Conservation (phyloP, 2,888 invertebrate genomes). For the Andrena hattorfiana region DNA sequence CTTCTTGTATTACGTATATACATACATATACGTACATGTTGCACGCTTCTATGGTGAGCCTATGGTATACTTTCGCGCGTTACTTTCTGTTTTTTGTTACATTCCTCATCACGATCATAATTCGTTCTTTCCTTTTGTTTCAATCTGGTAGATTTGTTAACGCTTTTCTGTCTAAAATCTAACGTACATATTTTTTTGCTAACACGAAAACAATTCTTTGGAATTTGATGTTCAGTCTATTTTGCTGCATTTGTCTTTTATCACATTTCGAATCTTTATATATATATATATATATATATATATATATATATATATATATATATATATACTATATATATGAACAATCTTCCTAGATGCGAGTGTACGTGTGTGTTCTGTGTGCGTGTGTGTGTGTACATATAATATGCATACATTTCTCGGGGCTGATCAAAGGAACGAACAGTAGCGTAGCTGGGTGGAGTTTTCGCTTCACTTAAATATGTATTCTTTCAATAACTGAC, state of each 20-base stretch:
- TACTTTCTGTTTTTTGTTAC: constrained; percentile 63
- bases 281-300: constrained; percentile 25
- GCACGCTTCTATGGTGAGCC: constrained; percentile 83
- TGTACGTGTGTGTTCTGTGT: constrained; percentile 71
- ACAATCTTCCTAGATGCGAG: constrained; percentile 75
- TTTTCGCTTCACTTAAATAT: constrained; percentile 60
- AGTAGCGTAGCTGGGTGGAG: constrained; percentile 61
- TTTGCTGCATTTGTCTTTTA: constrained; percentile 77
- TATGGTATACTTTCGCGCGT: constrained; percentile 77
- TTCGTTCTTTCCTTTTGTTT: neutral
- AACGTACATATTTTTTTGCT: constrained; percentile 70
- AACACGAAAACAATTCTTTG: constrained; percentile 75
- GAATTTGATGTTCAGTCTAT: constrained; percentile 75
- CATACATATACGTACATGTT: constrained; percentile 69
- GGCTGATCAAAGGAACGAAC: constrained; percentile 60
- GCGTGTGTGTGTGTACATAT: constrained; percentile 74
- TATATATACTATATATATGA: constrained; percentile 53
- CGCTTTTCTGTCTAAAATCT: constrained; percentile 81
- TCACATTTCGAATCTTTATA: constrained; percentile 66
- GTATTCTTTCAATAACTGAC: constrained; percentile 24
- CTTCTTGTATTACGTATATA: constrained; percentile 28
- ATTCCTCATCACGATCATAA: constrained; percentile 51
- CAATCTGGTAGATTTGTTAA: constrained; percentile 81
- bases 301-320: constrained; percentile 26
- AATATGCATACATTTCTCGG: constrained; percentile 70